Conservation (phyloP, 2,888 invertebrate genomes). For the Agrochola lota region DNA sequence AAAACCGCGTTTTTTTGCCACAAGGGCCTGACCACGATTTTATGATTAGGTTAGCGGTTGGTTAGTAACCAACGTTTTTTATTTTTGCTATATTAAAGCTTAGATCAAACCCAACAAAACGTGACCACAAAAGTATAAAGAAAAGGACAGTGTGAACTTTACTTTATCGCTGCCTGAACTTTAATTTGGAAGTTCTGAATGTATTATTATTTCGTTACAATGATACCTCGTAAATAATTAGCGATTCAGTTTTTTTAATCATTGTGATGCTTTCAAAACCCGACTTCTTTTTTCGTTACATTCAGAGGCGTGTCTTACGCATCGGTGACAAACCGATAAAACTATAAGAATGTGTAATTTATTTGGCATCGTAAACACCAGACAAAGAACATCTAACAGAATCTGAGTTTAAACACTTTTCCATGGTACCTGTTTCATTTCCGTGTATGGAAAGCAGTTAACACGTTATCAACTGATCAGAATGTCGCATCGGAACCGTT, state of each 20-base stretch:
- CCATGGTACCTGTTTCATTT: slow-evolving; percentile 60
- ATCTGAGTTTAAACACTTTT: slow-evolving; percentile 54
- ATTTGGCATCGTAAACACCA: slow-evolving; percentile 58
- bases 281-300: not conserved
- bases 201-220: slow-evolving; percentile 1
- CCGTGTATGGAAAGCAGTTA: slow-evolving; percentile 59
- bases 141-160: slow-evolving; percentile 8
- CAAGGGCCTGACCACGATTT: not conserved
- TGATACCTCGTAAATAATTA: slow-evolving; percentile 10
- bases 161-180: not conserved
- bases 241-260: not conserved
- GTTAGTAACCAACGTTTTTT: not conserved
- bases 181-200: not conserved
- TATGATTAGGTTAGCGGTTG: not conserved
- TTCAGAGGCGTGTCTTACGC: slow-evolving; percentile 14
- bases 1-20: not conserved
- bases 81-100: too few relatives aligned
- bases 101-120: slow-evolving; percentile 7
- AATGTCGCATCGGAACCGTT: slow-evolving; percentile 65
- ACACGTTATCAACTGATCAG: slow-evolving; percentile 69
- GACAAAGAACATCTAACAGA: slow-evolving; percentile 53
- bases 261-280: not conserved
- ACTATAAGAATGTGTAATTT: slow-evolving; percentile 55
- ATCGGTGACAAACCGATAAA: slow-evolving; percentile 45
- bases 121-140: not conserved